Conservation (phyloP, 2,888 invertebrate genomes). For the Phyllotreta cruciferae region DNA sequence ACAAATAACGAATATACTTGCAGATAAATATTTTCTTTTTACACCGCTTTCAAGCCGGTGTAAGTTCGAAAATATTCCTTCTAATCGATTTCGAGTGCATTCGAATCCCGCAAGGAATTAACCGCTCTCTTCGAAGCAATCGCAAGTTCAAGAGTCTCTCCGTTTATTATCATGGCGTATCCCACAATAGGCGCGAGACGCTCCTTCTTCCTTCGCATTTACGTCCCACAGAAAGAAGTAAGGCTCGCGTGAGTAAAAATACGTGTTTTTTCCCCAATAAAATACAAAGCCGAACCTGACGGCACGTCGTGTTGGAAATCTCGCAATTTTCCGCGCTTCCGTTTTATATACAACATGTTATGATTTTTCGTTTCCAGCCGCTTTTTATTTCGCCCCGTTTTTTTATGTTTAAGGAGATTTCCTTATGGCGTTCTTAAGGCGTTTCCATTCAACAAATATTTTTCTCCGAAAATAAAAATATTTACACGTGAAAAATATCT, state of each 20-base stretch:
- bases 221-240: background rate
- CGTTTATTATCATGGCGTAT: background rate
- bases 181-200: constrained; percentile 8
- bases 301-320: constrained; percentile 15
- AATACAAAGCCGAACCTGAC: constrained; percentile 17
- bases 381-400: background rate
- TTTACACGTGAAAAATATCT: no score
- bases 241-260: constrained; percentile 17
- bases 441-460: no score
- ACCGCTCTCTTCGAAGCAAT: no score
- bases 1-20: no score
- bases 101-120: no score
- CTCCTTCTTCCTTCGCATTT: constrained; percentile 6
- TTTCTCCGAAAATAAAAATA: background rate
- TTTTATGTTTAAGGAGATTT: constrained; percentile 1
- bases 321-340: constrained; percentile 15
- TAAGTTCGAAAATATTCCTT: no score
- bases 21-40: no score
- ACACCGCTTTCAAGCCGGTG: no score
- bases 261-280: constrained; percentile 17
- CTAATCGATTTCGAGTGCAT: no score
- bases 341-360: constrained; percentile 11
- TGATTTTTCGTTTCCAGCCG: constrained; percentile 11
- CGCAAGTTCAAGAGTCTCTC: no score
- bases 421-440: background rate